Evolutionary conservation across 2,888 invertebrate species (phyloP), one percentile per base, ranked within the genome.

Genomic region (Coenonympha glycerion): DNA sequence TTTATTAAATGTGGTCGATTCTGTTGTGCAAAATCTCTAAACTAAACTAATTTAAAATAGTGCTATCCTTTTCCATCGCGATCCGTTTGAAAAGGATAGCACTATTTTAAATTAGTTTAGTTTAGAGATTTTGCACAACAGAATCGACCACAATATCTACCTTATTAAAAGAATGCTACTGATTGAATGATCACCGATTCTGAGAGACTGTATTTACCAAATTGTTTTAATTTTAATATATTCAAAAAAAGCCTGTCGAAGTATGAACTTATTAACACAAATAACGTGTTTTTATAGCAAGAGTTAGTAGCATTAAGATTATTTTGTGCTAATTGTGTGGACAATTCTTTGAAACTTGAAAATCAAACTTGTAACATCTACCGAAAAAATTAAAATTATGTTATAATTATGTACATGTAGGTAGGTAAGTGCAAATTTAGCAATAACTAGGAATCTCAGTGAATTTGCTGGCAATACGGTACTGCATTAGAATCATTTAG

Each of bases 401-500:
- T n/a, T n/a, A n/a, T n/a, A n/a, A n/a, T n/a, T n/a, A n/a, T n/a
- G n/a, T n/a, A n/a, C n/a, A n/a, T n/a, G n/a, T n/a, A n/a, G n/a
- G n/a, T 36, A 34, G 18, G 8, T 24, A 39, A 24, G 22, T 39
- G 24, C 49, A 55, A 61, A 49, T 49, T 58, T 62, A 69, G 64
- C 60, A 64, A 64, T 65, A 65, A 66, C 60, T 52, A 57, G 62
- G 72, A 76, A 77, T 77, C 71, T 76, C 71, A 69, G 57, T 57
- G 59, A 56, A 50, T 41, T 54, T 52, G 58, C 48, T 55, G 53
- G 44, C 55, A 57, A 26, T 44, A 16, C 9, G 45, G 44, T 60
- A 52, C 55, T 33, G 31, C 16, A 8, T 2, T 61, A 61, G 55
- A 59, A 57, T 66, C 66, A 68, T 68, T 62, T 64, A 57, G 60